Conservation (phyloP, 2,888 invertebrate species). For the Hoplodrina ambigua region DNA sequence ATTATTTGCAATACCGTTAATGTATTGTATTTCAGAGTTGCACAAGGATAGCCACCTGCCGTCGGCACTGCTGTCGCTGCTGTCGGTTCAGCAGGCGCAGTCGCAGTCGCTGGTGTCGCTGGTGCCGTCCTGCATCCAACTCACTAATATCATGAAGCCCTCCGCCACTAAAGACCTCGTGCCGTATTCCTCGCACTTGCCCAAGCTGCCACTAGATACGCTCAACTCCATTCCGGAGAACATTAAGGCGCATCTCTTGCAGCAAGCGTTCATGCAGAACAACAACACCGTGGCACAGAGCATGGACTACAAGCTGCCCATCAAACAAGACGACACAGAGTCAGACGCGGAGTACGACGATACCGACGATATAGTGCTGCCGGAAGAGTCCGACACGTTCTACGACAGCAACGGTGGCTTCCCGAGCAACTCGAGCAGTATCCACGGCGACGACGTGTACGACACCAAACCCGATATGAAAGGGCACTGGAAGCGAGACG, state of each 20-base stretch:
- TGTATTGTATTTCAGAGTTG: slow-evolving; percentile 87
- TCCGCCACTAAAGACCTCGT: slow-evolving; percentile 60
- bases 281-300: slow-evolving; percentile 75
- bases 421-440: slow-evolving; percentile 48
- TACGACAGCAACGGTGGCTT: slow-evolving; percentile 68
- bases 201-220: slow-evolving; percentile 67
- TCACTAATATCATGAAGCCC: slow-evolving; percentile 71
- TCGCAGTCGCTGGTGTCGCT: slow-evolving; percentile 74
- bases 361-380: slow-evolving; percentile 88
- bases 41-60: slow-evolving; percentile 83
- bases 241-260: slow-evolving; percentile 81
- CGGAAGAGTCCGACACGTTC: slow-evolving; percentile 82
- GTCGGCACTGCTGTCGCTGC: slow-evolving; percentile 87
- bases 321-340: slow-evolving; percentile 86
- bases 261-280: slow-evolving; percentile 83
- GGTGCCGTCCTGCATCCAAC: slow-evolving; percentile 77
- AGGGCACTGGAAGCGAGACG: slow-evolving; percentile 74
- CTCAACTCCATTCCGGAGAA: slow-evolving; percentile 74
- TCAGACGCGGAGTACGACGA: slow-evolving; percentile 88
- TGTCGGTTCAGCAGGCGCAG: slow-evolving; percentile 80
- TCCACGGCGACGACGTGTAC: slow-evolving; percentile 59
- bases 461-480: slow-evolving; percentile 72
- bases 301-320: slow-evolving; percentile 73
- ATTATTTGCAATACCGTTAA: slow-evolving; percentile 87
- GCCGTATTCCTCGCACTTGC: slow-evolving; percentile 55